Evolutionary conservation across 1,140 invertebrate genomes (phyloP).

Genomic region (Cyphomyrmex costatus): DNA sequence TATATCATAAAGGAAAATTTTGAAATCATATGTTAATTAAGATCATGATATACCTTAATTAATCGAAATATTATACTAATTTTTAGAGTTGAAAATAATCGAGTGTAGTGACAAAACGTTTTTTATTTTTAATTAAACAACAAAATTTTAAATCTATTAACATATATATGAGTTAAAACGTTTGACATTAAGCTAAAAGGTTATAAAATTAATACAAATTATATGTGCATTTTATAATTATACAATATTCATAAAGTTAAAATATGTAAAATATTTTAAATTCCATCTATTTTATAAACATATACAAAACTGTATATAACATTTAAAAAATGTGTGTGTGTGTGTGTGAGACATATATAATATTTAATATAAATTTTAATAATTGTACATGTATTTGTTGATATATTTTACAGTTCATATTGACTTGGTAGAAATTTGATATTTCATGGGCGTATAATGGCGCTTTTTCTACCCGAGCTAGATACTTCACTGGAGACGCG

Average conservation of each 20-base stretch:
- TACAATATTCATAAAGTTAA: background rate
- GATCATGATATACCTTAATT: background rate
- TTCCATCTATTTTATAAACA: too few relatives aligned
- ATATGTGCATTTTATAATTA: background rate
- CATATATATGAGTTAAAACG: too few relatives aligned
- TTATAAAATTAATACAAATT: background rate
- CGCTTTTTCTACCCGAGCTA: background rate
- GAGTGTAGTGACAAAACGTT: background rate
- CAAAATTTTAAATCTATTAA: background rate
- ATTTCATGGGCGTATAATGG: background rate
- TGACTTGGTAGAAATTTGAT: background rate
- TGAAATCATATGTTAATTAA: background rate
- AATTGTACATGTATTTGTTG: too few relatives aligned
- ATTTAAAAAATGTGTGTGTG: too few relatives aligned
- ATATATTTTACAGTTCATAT: background rate
- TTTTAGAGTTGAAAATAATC: background rate
- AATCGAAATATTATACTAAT: background rate
- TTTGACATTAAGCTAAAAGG: too few relatives aligned
- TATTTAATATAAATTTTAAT: background rate
- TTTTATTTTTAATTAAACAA: background rate
- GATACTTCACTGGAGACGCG: background rate
- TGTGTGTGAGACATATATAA: too few relatives aligned
- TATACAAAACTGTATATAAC: too few relatives aligned
- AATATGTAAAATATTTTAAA: too few relatives aligned
- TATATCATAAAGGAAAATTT: background rate